Percentiles rank a stretch among this genome's conserved stretches.
phyloP scores from a whole-genome alignment of 1,140 invertebrate genomes.

The Lerema accius region DNA sequence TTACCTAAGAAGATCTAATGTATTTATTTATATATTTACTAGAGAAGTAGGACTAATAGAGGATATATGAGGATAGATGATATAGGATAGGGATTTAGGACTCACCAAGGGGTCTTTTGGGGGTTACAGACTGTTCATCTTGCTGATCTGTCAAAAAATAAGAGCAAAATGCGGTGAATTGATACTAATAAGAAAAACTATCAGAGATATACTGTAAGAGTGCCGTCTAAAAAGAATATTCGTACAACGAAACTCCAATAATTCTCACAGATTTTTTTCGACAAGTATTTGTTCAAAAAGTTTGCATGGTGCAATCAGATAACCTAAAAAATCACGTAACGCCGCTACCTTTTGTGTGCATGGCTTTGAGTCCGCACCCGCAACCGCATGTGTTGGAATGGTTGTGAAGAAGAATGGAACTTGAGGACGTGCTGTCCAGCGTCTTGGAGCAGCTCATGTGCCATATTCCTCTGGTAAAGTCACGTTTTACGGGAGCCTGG shows the following conservation, averaged over 20 bases:
- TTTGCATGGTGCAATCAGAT: slow-evolving; percentile 66
- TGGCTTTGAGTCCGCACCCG: slow-evolving; percentile 83
- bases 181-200: too few relatives aligned
- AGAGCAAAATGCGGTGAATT: too few relatives aligned
- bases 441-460: slow-evolving; percentile 84
- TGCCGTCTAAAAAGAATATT: too few relatives aligned
- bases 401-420: slow-evolving; percentile 65
- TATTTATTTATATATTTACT: too few relatives aligned
- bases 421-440: slow-evolving; percentile 53
- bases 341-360: slow-evolving; percentile 87
- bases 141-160: slow-evolving; percentile 51
- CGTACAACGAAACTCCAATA: too few relatives aligned
- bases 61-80: neutral
- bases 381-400: slow-evolving; percentile 84
- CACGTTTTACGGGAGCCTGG: slow-evolving; percentile 82
- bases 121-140: slow-evolving; percentile 45
- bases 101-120: slow-evolving; percentile 67
- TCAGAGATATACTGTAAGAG: slow-evolving; percentile 29
- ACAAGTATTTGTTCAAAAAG: too few relatives aligned
- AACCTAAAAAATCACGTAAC: slow-evolving; percentile 62
- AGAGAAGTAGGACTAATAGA: slow-evolving; percentile 8
- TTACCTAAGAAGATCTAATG: too few relatives aligned
- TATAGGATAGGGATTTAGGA: slow-evolving; percentile 32
- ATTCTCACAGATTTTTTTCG: too few relatives aligned
- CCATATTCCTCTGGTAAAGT: slow-evolving; percentile 87